Base-by-base conservation (phyloP, 2,113 vertebrate genomes). In the Psephotus haematonotus region DNA sequence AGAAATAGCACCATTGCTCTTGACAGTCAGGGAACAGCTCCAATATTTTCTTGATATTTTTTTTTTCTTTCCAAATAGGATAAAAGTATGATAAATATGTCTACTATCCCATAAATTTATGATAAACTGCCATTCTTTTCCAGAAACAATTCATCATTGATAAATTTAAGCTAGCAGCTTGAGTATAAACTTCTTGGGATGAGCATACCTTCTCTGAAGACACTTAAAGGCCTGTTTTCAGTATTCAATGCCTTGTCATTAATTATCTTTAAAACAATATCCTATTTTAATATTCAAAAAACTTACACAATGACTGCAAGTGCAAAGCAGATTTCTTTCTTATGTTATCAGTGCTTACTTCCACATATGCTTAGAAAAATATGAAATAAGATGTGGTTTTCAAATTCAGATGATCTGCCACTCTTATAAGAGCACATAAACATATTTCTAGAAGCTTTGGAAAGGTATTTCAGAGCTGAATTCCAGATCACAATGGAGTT, bases 391-490 rank as follows among this genome's bases (percentile, higher is more conserved):
- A 52, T 82, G 37, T 71, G 46, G 7, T 60, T 92, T 96, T 95
- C 65, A 90, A 71, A 94, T 86, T 95, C 82, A 89, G 62, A 72
- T 69, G 47, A 92, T 86, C 65, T 86, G 57, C 81, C 17, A 52
- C 27, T 84, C 92, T 75, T 91, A 72, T 84, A 53, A 84, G 44
- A 88, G 11, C 41, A 44, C 17, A 75, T 94, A 93, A 94, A 82
- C 62, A 69, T 69, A 88, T 79, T 92, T 92, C 69, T 88, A 84
- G 60, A 72, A 79, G 47, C 4, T 88, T 87, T 86, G 76, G 15
- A 71, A 68, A 92, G 39, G 35, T 81, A 90, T 83, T 94, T 92
- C 60, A 83, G 76, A 63, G 60, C 50, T 86, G 76, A 93, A 90
- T 83, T 88, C 68, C 63, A 59, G 50, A 92, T 43, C 69, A 92